Evolutionary conservation across 2,797 vertebrate genomes (phyloP).

Genomic region (Orestias chungarensis): DNA sequence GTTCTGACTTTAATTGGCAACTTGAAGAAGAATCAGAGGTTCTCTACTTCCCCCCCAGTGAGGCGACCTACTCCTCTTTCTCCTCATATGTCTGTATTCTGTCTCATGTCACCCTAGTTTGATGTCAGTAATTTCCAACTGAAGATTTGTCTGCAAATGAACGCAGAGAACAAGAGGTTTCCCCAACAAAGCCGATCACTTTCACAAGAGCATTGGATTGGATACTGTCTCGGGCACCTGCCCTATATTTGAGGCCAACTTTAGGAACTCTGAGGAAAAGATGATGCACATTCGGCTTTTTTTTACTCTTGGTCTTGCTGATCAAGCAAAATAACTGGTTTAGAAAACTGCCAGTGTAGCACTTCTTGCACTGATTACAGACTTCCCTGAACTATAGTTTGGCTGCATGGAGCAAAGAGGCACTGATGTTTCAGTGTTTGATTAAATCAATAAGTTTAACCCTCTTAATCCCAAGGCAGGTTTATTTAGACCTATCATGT

Average conservation of each 20-base stretch:
- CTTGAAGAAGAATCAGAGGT: constrained; percentile 58
- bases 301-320: constrained; percentile 60
- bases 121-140: constrained; percentile 67
- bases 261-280: constrained; percentile 57
- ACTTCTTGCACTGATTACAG: constrained; percentile 61
- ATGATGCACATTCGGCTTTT: constrained; percentile 50
- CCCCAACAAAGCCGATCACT: constrained; percentile 44
- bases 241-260: constrained; percentile 51
- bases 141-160: constrained; percentile 64
- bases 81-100: constrained; percentile 44
- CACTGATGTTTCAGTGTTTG: constrained; percentile 53
- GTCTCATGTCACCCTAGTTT: constrained; percentile 51
- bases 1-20: constrained; percentile 72
- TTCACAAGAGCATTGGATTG: constrained; percentile 29
- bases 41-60: constrained; percentile 53
- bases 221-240: constrained; percentile 46
- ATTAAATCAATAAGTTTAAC: constrained; percentile 30
- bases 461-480: background rate
- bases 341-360: constrained; percentile 58
- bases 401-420: constrained; percentile 10
- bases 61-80: constrained; percentile 43
- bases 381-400: constrained; percentile 54
- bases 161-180: constrained; percentile 56
- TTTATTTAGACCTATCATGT: background rate
- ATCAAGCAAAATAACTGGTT: constrained; percentile 57